phyloP scores from a whole-genome alignment of 2,797 vertebrate genomes.

The Pangasius djambal region DNA sequence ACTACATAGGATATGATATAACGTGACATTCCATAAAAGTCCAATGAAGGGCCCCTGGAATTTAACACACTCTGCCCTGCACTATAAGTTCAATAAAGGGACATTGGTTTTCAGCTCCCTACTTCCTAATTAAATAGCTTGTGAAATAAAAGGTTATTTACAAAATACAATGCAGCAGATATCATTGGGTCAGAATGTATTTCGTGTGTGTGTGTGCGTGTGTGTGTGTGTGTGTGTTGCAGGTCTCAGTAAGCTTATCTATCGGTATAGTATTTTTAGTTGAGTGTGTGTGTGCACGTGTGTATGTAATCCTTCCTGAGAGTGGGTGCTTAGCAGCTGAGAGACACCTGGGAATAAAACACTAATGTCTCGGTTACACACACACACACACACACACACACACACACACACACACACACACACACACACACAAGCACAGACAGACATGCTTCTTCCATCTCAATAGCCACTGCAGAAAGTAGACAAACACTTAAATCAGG shows the following conservation, averaged over 20 bases:
- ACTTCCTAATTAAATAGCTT: neutral
- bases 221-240: neutral
- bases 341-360: conserved; percentile 66
- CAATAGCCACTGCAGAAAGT: neutral
- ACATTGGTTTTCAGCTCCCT: neutral
- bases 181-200: neutral
- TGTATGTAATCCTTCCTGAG: conserved; percentile 70
- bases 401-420: conserved; percentile 18
- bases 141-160: neutral
- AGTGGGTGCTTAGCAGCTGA: conserved; percentile 76
- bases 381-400: conserved; percentile 31
- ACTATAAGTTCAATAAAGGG: neutral
- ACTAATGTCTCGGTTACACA: conserved; percentile 49
- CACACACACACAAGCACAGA: neutral
- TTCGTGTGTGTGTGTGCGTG: neutral
- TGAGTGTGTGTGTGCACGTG: conserved; percentile 7
- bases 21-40: neutral
- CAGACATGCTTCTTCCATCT: conserved; percentile 13
- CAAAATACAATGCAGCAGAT: neutral
- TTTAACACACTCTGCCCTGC: neutral
- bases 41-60: neutral
- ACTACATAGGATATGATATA: neutral
- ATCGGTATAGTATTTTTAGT: neutral
- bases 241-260: conserved; percentile 18
- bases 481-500: neutral